Evolutionary conservation across 2,888 invertebrate species (phyloP), one percentile per base, ranked within the genome.

Genomic region (Heliconius sara): DNA sequence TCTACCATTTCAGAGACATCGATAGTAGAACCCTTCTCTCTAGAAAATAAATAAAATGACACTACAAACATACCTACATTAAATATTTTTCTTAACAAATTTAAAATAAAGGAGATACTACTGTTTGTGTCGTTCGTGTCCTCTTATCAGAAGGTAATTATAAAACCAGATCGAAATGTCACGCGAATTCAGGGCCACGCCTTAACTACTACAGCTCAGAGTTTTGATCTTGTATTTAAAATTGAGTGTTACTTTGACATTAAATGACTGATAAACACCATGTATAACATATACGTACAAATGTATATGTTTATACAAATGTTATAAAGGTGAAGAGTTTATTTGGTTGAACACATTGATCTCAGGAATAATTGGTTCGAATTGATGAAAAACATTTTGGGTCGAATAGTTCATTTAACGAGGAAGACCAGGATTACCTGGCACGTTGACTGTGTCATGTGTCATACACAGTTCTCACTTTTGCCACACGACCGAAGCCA

Each of bases 91-190:
- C 67, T 39, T n/a, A 68, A 39, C 6, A 39, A 67, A 67, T 22
- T 68, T 68, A 39, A 68, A 70, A 43, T 70, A 25, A 52, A 52
- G 39, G 67, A 39, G 39, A 39, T 74, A 74, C 25, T 39, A 63
- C 63, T 39, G 74, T 72, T 72, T 30, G 52, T 57, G 34, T 43
- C 25, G 25, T 47, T 65, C 65, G 43, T 75, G 47, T 77, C 72
- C 57, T 75, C 80, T 66, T 78, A 80, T 67, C 78, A 76, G 66
- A 57, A 52, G 70, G 78, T 78, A 80, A 78, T 80, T 81, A 82
- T 65, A 82, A 52, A 83, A 82, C 83, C 77, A 81, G 81, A 83
- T 82, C 75, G 81, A 82, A 83, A 83, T 83, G 83, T 83, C 83
- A 79, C 68, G 65, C 73, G 67, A 76, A 78, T 74, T 78, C 78